Evolutionary conservation across 2,888 invertebrate species (phyloP).

Genomic region (Drosophila melanosoma): DNA sequence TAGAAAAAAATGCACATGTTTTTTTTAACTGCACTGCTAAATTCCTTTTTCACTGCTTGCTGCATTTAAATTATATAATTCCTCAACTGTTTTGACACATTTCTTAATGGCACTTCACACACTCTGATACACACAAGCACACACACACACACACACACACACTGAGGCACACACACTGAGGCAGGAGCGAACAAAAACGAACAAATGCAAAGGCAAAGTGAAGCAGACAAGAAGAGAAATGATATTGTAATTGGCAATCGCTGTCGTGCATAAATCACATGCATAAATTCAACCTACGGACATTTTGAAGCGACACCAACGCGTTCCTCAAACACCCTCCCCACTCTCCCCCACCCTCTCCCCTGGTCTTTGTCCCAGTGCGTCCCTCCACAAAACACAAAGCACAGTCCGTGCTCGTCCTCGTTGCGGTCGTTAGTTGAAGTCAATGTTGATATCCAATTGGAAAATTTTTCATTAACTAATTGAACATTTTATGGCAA

Average conservation of each 20-base stretch:
- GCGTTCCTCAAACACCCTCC: conserved; percentile 16
- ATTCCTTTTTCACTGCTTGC: background rate
- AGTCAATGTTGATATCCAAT: conserved; percentile 80
- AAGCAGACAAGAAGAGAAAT: conserved; percentile 73
- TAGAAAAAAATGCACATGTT: background rate
- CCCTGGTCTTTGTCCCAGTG: background rate
- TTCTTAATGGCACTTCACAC: conserved; percentile 74
- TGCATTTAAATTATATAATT: conserved; percentile 67
- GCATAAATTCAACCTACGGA: conserved; percentile 77
- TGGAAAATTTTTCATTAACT: conserved; percentile 83
- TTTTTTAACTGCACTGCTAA: conserved; percentile 27
- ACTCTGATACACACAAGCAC: conserved; percentile 32
- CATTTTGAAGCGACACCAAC: conserved; percentile 69
- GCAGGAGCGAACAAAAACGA: conserved; percentile 23
- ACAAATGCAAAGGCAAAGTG: conserved; percentile 54
- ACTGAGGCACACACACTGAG: conserved; percentile 3
- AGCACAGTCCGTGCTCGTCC: conserved; percentile 9
- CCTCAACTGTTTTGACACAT: conserved; percentile 80
- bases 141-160: conserved; percentile 38
- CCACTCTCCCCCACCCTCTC: rapidly evolving
- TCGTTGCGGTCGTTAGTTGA: conserved; percentile 64
- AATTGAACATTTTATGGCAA: conserved; percentile 82
- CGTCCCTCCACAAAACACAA: background rate
- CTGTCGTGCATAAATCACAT: conserved; percentile 80
- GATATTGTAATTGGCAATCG: conserved; percentile 82